A percentile compares a stretch with the other conserved stretches of the same genome.
These are phyloP conservation scores for Pipra filicauda DNA, from an alignment of 2,113 vertebrate genomes.

Conservation along the genomic window DNA sequence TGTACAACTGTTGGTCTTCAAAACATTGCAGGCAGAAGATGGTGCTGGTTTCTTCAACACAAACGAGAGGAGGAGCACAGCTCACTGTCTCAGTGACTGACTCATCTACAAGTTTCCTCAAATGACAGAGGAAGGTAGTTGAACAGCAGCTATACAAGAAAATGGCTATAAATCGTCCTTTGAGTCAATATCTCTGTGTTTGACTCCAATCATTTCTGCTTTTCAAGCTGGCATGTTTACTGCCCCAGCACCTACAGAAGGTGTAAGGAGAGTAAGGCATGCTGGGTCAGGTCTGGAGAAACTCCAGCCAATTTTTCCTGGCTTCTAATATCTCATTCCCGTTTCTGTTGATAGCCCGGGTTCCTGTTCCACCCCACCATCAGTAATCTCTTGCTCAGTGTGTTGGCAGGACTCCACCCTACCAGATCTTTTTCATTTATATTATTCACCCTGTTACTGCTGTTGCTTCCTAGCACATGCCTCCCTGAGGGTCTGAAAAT, in stretches of 20 bases:
- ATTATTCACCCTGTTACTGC: neutral
- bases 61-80: neutral
- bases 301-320: neutral
- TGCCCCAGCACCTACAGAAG: neutral
- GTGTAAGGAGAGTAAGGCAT: neutral
- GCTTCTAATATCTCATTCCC: neutral
- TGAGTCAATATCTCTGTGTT: neutral
- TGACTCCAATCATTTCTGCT: neutral
- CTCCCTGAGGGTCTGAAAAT: constrained; percentile 22
- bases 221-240: neutral
- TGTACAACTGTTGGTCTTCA: neutral
- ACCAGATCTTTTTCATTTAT: constrained; percentile 14
- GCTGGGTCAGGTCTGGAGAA: neutral
- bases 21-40: neutral
- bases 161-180: neutral
- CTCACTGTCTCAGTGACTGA: neutral
- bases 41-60: neutral
- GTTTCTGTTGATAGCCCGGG: neutral
- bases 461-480: neutral
- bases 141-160: neutral
- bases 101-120: neutral
- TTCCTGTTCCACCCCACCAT: neutral
- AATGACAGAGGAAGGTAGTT: neutral
- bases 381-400: constrained; percentile 5
- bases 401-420: constrained; percentile 23